phyloP scores from a whole-genome alignment of 1,140 invertebrate genomes.

The Galleria mellonella region DNA sequence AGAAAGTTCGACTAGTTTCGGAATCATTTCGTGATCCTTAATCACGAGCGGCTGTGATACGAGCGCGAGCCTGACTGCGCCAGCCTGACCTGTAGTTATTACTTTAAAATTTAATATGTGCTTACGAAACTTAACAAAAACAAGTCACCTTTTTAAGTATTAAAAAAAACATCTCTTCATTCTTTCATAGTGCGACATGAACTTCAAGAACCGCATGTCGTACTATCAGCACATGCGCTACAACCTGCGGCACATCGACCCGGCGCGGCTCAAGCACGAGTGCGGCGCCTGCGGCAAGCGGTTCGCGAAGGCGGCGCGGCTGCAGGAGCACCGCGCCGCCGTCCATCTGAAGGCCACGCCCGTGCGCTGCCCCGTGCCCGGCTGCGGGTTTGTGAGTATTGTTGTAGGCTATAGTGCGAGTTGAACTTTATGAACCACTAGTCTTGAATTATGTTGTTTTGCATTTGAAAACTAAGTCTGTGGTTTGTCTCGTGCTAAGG shows the following conservation, averaged over 20 bases:
- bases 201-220: constrained; percentile 56
- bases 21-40: no score
- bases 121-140: no score
- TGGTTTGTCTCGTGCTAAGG: no score
- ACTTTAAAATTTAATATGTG: no score
- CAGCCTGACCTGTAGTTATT: no score
- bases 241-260: constrained; percentile 50
- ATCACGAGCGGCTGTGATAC: no score
- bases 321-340: constrained; percentile 42
- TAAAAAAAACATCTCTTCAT: background rate
- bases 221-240: constrained; percentile 59
- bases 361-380: constrained; percentile 22
- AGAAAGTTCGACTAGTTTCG: no score
- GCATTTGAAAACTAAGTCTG: no score
- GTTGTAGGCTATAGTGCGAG: background rate
- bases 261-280: constrained; percentile 47
- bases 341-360: constrained; percentile 43
- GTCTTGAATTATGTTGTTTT: background rate
- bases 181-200: constrained; percentile 52
- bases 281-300: constrained; percentile 41
- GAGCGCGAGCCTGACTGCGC: no score
- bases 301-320: constrained; percentile 34
- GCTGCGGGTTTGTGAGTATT: constrained; percentile 40
- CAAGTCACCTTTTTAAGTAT: no score
- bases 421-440: no score